Evolutionary conservation across 92 coral and sea anemone genomes (phyloP).

Genomic region (Phymanthus crucifer): DNA sequence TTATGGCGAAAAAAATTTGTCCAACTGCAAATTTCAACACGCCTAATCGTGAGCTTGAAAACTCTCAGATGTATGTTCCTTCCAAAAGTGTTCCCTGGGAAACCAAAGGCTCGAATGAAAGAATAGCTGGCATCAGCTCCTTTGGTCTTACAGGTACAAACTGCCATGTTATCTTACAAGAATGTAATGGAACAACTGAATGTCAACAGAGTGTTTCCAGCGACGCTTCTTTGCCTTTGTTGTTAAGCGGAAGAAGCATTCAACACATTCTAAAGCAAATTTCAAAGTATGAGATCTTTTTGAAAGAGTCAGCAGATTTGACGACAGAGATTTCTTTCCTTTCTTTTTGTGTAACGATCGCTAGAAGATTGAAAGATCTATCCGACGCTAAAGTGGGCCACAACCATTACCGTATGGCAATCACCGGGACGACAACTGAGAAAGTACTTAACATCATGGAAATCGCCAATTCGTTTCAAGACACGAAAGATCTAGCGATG

Average conservation of each 20-base stretch:
- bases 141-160: conserved; percentile 45
- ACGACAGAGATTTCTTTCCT: not conserved
- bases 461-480: not conserved
- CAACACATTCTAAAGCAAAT: not conserved
- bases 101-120: conserved; percentile 2
- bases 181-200: conserved; percentile 8
- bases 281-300: not conserved
- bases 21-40: conserved; percentile 20
- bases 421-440: not conserved
- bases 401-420: not conserved
- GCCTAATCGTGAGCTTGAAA: conserved; percentile 19
- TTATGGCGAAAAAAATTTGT: conserved; percentile 12
- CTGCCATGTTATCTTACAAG: conserved; percentile 32
- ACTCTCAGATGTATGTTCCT: conserved; percentile 18
- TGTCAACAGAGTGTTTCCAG: not conserved
- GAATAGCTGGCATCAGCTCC: conserved; percentile 27
- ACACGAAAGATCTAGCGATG: not conserved
- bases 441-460: not conserved
- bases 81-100: conserved; percentile 23
- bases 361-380: conserved; percentile 1
- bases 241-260: conserved; percentile 9
- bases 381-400: conserved; percentile 7
- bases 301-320: not conserved
- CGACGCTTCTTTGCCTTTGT: conserved; percentile 2
- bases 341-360: not conserved